Evolutionary conservation across 2,113 vertebrate genomes (phyloP).

Genomic region (Grallaria varia): DNA sequence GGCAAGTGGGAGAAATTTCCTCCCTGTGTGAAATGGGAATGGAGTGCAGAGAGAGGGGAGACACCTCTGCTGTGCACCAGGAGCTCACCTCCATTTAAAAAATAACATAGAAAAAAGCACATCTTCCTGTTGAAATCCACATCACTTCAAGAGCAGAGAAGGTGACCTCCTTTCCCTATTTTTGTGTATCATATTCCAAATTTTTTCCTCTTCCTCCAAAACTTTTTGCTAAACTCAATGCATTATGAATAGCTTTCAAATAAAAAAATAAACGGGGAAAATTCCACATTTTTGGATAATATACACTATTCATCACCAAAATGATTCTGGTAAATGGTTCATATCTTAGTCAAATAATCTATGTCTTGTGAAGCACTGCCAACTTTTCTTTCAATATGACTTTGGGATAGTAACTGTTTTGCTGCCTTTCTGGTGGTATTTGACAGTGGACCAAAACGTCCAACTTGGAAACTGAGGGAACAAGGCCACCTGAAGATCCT

Average conservation of each 20-base stretch:
- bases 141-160: neutral
- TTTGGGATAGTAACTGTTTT: neutral
- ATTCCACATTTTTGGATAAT: neutral
- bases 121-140: neutral
- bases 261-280: neutral
- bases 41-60: neutral
- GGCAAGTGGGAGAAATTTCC: neutral
- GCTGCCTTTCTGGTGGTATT: neutral
- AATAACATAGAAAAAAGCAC: neutral
- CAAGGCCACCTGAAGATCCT: neutral
- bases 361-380: neutral
- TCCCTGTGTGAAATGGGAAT: neutral
- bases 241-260: neutral
- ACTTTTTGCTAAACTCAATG: neutral
- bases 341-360: neutral
- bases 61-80: fast-evolving
- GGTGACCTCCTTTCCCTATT: neutral
- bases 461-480: neutral
- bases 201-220: neutral
- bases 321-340: neutral
- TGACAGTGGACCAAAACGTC: neutral
- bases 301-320: neutral
- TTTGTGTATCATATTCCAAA: neutral
- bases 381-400: neutral
- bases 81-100: neutral